A percentile compares a stretch with the other conserved stretches of the same genome.
Evolutionary conservation across 2,113 vertebrate genomes (phyloP).

Genomic region (Ellobius talpinus): DNA sequence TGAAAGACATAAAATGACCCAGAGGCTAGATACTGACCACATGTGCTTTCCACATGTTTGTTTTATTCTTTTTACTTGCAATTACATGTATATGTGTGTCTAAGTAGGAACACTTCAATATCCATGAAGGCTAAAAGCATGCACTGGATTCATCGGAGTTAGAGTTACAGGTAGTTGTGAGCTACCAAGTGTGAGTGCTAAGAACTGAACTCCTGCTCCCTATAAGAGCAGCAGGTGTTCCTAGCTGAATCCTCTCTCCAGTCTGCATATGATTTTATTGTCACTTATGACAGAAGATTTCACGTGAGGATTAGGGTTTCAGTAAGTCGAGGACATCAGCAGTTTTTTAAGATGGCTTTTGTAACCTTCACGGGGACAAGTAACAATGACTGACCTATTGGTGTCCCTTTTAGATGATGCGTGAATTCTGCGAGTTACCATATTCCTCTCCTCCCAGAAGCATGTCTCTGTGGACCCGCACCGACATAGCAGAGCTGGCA

Average conservation of each 20-base stretch:
- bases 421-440: background rate
- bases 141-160: background rate
- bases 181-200: background rate
- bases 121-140: background rate
- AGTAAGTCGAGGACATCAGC: no score
- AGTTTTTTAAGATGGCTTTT: background rate
- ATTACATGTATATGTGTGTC: background rate
- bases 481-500: background rate
- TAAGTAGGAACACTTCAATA: no score
- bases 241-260: background rate
- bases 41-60: no score
- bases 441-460: no score
- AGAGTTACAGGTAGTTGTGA: background rate
- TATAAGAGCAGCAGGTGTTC: background rate
- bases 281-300: background rate
- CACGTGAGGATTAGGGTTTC: background rate
- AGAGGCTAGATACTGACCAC: background rate
- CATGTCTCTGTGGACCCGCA: accelerated
- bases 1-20: background rate
- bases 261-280: background rate
- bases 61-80: background rate
- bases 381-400: no score
- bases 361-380: accelerated
- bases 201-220: background rate
- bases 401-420: background rate